phyloP scores from a whole-genome alignment of 1,140 invertebrate genomes.

The Druon quercuslanigerum region DNA sequence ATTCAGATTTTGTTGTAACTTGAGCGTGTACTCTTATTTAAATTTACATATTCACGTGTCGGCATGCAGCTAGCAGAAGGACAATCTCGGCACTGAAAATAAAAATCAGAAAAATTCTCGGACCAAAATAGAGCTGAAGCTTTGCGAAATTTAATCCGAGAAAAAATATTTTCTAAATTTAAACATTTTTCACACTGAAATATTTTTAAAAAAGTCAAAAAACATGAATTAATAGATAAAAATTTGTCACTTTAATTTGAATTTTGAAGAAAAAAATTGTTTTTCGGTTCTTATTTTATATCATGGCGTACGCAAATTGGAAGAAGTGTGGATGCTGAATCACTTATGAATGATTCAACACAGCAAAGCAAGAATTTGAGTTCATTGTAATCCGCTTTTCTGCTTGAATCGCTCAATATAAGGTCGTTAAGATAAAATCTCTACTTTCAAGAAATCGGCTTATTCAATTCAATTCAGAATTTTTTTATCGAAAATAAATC shows the following conservation, averaged over 20 bases:
- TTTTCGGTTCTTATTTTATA: neutral
- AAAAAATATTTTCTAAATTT: too few relatives aligned
- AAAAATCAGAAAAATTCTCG: neutral
- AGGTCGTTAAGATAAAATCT: too few relatives aligned
- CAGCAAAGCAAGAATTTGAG: neutral
- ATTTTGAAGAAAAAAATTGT: too few relatives aligned
- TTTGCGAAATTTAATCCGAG: neutral
- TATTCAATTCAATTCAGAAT: too few relatives aligned
- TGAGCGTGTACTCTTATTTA: neutral
- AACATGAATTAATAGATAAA: too few relatives aligned
- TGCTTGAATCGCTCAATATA: neutral
- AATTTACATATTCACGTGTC: too few relatives aligned
- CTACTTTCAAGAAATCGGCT: too few relatives aligned
- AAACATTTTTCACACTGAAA: too few relatives aligned
- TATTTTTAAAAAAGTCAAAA: too few relatives aligned
- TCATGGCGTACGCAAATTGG: neutral
- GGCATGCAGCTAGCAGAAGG: neutral
- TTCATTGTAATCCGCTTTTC: slow-evolving; percentile 9
- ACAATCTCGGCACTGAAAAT: neutral
- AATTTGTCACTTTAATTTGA: too few relatives aligned
- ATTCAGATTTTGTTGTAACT: neutral
- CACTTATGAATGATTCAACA: slow-evolving; percentile 13
- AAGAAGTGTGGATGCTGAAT: neutral
- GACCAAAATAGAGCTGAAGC: slow-evolving; percentile 3
- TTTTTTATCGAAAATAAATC: too few relatives aligned